Evolutionary conservation across 2,113 vertebrate genomes (phyloP), one percentile per base, ranked within the genome.

Genomic region (Sorex araneus): DNA sequence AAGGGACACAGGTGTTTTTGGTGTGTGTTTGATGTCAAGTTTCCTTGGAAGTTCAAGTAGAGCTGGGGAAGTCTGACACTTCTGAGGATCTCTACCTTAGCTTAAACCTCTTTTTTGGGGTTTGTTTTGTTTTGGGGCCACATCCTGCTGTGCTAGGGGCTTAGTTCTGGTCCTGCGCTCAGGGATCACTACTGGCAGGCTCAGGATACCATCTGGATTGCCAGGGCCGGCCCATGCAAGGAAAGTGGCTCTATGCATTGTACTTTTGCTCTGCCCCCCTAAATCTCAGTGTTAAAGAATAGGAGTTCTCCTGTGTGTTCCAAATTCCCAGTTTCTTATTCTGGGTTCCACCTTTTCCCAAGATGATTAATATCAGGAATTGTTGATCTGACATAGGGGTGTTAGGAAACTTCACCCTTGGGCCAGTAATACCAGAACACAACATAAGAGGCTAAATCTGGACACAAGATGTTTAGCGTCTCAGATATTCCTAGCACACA

Each of bases 251-350:
- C 47, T 50, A 50, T 13, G 13, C 47, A 50, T 9, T 50, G 47
- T 13, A 50, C 47, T 13, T 2, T 50, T 50, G 47, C 47, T 50
- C 47, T 50, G 47, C 6, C 47, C n/a, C 45, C 47, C 47, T 50
- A 50, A 50, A 50, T 13, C 13, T 60, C 18, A 60, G 19, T 60
- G 2, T 60, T 60, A 23, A 19, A 60, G 57, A 21, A 60, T 0
- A 57, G 66, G 36, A 63, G 45, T 78, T 19, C 45, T 50, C n/a
- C 27, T 40, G 30, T 73, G 32, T 60, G 71, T 94, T 64, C 43
- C 45, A 84, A 84, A 77, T 77, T 92, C 32, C 32, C 23, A 82
- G 16, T 64, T 69, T 93, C 78, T 78, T 81, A 2, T 81, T 54
- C 82, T 32, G 23, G 75, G 12, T 19, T 70, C 34, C 91, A 54